Conservation (phyloP, 2,113 vertebrate genomes). For the Bostrychus sinensis region DNA sequence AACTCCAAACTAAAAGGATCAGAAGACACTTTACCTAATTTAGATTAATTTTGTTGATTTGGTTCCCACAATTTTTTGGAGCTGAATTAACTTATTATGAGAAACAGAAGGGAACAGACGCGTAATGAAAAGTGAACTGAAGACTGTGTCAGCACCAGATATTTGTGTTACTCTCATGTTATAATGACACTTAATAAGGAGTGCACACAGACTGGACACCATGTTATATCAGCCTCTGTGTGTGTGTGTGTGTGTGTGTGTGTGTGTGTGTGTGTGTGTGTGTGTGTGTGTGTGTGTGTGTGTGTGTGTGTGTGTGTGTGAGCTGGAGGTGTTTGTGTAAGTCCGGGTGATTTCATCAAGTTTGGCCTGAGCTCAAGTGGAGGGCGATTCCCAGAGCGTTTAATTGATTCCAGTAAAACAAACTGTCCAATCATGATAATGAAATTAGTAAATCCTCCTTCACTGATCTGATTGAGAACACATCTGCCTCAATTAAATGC, state of each 20-base stretch:
- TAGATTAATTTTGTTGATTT: too few relatives aligned
- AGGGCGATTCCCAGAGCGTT: conserved; percentile 16
- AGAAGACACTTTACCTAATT: too few relatives aligned
- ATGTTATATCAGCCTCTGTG: conserved; percentile 16
- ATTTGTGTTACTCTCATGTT: conserved; percentile 30
- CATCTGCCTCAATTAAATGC: conserved; percentile 4
- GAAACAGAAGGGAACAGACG: background rate
- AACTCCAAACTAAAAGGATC: too few relatives aligned
- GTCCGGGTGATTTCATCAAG: background rate
- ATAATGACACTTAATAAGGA: conserved; percentile 25
- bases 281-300: conserved; percentile 27
- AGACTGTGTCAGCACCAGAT: conserved; percentile 34
- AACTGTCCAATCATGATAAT: conserved; percentile 14
- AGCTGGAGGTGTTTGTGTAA: conserved; percentile 9
- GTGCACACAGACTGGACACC: conserved; percentile 1
- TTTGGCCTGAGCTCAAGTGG: background rate
- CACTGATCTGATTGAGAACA: conserved; percentile 13
- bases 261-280: conserved; percentile 26
- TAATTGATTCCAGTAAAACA: conserved; percentile 27
- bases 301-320: too few relatives aligned
- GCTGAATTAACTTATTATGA: too few relatives aligned
- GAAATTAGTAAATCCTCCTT: conserved; percentile 10
- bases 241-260: conserved; percentile 23
- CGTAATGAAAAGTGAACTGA: conserved; percentile 42
- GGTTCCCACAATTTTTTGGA: too few relatives aligned